Percentiles rank a stretch among this genome's conserved stretches.
Evolutionary conservation across 2,797 vertebrate species (phyloP).

Genomic region (Acanthis flammea): DNA sequence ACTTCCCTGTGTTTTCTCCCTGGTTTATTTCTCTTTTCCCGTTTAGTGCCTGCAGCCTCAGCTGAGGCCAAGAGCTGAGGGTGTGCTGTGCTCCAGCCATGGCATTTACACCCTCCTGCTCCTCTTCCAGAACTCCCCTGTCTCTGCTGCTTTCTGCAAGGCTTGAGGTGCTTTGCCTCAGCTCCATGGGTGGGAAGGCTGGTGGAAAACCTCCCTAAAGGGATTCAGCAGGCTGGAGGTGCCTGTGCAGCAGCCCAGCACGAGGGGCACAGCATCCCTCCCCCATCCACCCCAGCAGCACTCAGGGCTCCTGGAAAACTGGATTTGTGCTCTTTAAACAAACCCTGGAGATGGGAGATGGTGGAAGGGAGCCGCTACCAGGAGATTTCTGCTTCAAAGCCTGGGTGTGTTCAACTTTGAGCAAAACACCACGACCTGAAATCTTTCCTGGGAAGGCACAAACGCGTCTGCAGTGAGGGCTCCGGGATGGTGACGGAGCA

Average conservation of each 20-base stretch:
- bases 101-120: not conserved
- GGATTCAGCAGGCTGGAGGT: not conserved
- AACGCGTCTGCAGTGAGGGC: conserved; percentile 27
- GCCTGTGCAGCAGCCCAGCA: fast-evolving
- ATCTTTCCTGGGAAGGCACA: conserved; percentile 40
- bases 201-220: fast-evolving
- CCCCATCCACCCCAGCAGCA: fast-evolving
- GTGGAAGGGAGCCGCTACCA: not conserved
- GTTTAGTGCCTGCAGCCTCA: not conserved
- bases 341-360: not conserved
- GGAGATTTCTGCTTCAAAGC: not conserved
- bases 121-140: not conserved
- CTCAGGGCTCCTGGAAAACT: not conserved
- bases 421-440: conserved; percentile 57
- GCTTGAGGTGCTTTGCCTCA: not conserved
- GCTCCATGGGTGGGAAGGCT: fast-evolving
- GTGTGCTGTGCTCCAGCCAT: not conserved
- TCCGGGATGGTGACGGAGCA: conserved; percentile 50
- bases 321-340: fast-evolving
- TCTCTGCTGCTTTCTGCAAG: not conserved
- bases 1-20: not conserved
- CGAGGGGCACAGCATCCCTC: fast-evolving
- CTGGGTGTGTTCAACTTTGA: conserved; percentile 16
- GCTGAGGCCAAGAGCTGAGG: not conserved
- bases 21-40: not conserved